These are phyloP conservation scores for Drosophila neutralis DNA, from an alignment of 2,888 invertebrate species.

Conservation along the genomic window DNA sequence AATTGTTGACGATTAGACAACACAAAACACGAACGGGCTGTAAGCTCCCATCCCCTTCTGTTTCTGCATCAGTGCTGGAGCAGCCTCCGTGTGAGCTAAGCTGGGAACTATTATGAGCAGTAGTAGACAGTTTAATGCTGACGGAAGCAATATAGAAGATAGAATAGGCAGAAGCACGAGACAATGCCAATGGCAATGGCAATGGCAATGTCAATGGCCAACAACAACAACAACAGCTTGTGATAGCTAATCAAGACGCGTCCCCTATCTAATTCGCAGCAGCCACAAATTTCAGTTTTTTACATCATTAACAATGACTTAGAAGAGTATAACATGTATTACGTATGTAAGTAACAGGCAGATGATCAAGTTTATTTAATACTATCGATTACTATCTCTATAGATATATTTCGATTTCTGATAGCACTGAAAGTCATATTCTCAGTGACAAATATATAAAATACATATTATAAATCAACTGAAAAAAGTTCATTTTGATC, in stretches of 20 bases:
- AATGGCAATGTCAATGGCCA: slow-evolving; percentile 12
- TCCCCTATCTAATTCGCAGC: background rate
- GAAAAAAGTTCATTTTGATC: background rate
- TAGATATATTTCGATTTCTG: background rate
- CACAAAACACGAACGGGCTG: slow-evolving; percentile 74
- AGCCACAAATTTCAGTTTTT: slow-evolving; percentile 19
- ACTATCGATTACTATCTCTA: background rate
- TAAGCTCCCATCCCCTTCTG: slow-evolving; percentile 24
- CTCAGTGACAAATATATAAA: background rate
- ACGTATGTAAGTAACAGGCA: background rate
- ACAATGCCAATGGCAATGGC: slow-evolving; percentile 42
- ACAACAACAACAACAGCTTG: background rate
- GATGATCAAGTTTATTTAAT: background rate
- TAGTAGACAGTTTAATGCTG: slow-evolving; percentile 67
- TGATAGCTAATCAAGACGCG: slow-evolving; percentile 47
- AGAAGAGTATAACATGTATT: background rate
- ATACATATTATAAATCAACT: background rate
- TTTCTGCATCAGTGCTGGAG: slow-evolving; percentile 27
- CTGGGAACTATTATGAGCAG: slow-evolving; percentile 70
- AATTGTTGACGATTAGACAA: slow-evolving; percentile 76
- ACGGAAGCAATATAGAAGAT: slow-evolving; percentile 67
- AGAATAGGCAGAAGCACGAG: slow-evolving; percentile 67
- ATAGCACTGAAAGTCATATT: background rate
- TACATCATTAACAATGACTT: background rate
- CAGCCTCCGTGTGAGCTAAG: slow-evolving; percentile 44